Evolutionary conservation across 2,797 vertebrate genomes (phyloP), one percentile per base, ranked within the genome.

Genomic region (Aratinga solstitialis): DNA sequence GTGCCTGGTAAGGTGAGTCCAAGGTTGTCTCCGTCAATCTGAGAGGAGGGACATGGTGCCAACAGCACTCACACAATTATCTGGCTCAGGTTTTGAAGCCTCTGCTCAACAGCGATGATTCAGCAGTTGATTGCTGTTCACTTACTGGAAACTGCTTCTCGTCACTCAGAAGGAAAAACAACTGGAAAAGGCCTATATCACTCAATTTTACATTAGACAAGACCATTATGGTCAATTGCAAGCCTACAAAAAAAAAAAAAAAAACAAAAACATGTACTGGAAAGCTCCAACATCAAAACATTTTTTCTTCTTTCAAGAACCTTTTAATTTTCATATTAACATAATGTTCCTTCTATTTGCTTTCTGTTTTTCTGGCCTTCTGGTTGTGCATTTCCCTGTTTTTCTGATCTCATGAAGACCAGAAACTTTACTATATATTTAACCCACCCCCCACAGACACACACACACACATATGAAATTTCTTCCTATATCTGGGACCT

Each of bases 51-150:
- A 3, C 79, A 61, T 1, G 3, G n/a, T 69, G 93, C 81, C 87
- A 97, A 68, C 90, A 94, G 87, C 90, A 84, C 97, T 96, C 96
- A 91, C 90, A 92, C 92, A n/a, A 48, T 87, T 87, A 90, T 89
- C 94, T 95, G 95, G 88, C 81, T 91, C 90, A 62, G 56, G 58
- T 84, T 95, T 93, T 95, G 93, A 94, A 96, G 83, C 73, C 58
- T 93, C 93, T 73, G 80, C 92, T 95, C 95, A 75, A 87, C 23
- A 19, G 54, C 9, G 12, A n/a, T 97, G 97, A 97, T 90, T 98
- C 96, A 97, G 94, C 88, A 91, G 91, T 24, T 97, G 95, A 96
- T 97, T 96, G 93, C 54, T 88, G 75, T 43, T 88, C 94, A 90
- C 95, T 95, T 95, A 91, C 79, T 68, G 79, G 93, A 95, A 96